Conservation (phyloP, 2,113 vertebrate genomes). For the Chrysemys picta region DNA sequence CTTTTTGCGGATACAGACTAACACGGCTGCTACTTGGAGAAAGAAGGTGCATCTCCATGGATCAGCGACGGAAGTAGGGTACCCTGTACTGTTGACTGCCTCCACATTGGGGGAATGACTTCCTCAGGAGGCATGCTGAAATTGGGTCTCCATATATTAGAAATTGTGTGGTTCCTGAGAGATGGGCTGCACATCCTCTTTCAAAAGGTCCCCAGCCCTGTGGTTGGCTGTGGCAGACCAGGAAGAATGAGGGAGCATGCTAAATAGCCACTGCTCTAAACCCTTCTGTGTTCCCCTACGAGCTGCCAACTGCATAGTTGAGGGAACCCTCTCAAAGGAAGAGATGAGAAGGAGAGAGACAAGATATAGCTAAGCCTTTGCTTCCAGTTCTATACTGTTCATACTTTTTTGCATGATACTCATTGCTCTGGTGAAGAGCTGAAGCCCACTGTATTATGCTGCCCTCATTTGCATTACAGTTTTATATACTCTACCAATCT, state of each 20-base stretch:
- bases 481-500: neutral
- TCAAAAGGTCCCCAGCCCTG: neutral
- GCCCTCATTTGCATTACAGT: neutral
- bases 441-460: neutral
- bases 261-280: neutral
- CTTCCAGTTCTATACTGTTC: neutral
- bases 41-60: neutral
- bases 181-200: accelerated
- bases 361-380: neutral
- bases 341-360: accelerated
- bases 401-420: neutral
- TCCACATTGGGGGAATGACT: accelerated
- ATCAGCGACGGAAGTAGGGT: neutral
- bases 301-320: too few relatives aligned
- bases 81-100: neutral
- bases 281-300: neutral
- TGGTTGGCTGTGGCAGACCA: too few relatives aligned
- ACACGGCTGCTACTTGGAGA: neutral
- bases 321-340: neutral
- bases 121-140: neutral
- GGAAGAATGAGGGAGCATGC: too few relatives aligned
- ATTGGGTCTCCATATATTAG: neutral
- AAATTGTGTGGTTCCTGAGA: neutral
- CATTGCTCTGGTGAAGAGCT: accelerated
- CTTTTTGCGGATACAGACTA: too few relatives aligned